Percentiles rank a stretch among this genome's conserved stretches.
Evolutionary conservation across 2,797 vertebrate species (phyloP).

Genomic region (Hapalemur alaotrensis): DNA sequence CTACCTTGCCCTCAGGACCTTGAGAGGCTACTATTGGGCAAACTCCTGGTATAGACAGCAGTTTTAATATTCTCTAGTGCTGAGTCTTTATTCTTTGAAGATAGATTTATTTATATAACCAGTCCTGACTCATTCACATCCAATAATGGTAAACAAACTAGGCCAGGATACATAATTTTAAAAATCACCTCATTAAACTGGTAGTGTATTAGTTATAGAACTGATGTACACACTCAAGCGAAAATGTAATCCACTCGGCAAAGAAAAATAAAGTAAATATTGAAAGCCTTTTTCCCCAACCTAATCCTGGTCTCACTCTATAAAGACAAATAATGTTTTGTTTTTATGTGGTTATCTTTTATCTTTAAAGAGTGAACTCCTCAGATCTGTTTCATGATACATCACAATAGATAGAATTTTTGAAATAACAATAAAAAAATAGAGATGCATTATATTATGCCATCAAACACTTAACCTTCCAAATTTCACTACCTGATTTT

Average conservation of each 20-base stretch:
- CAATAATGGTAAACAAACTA: not conserved
- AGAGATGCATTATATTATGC: not conserved
- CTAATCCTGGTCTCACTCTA: not conserved
- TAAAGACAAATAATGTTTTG: not conserved
- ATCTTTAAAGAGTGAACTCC: not conserved
- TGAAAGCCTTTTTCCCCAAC: not conserved
- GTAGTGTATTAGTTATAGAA: not conserved
- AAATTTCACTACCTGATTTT: not conserved
- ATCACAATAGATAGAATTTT: not conserved
- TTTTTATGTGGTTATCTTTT: not conserved
- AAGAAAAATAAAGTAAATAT: not conserved
- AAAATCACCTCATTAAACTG: not conserved
- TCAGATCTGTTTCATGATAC: not conserved
- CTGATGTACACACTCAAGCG: not conserved
- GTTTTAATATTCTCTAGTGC: not conserved
- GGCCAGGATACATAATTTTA: not conserved
- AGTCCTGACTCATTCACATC: not conserved
- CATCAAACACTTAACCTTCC: not conserved
- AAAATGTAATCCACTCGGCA: not conserved
- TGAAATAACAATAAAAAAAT: constrained; percentile 9
- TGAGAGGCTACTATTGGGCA: not conserved
- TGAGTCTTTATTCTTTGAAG: not conserved
- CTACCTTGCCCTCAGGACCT: not conserved
- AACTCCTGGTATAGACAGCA: not conserved
- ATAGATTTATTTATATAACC: constrained; percentile 10